phyloP scores from a whole-genome alignment of 2,113 vertebrate species.

The Carettochelys insculpta region DNA sequence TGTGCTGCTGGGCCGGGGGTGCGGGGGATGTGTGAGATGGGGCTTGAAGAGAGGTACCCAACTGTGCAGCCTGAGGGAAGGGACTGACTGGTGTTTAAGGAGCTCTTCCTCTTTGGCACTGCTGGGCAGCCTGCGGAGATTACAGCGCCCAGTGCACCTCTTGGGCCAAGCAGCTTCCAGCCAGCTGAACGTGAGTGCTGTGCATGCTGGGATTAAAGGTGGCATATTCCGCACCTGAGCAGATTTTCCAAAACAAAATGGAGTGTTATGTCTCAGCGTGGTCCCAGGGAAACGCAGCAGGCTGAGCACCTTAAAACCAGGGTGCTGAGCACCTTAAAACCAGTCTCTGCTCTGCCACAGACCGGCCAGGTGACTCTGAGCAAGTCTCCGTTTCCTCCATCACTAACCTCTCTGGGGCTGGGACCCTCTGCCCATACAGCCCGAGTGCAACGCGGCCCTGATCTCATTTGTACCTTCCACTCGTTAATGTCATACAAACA shows the following conservation, averaged over 20 bases:
- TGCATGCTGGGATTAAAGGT: neutral
- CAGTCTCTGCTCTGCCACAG: neutral
- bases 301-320: neutral
- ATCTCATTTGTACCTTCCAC: neutral
- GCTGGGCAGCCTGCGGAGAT: neutral
- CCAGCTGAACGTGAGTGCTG: neutral
- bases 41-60: neutral
- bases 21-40: too few relatives aligned
- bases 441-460: neutral
- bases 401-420: neutral
- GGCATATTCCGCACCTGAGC: too few relatives aligned
- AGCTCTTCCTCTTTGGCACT: neutral
- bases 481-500: neutral
- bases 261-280: neutral
- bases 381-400: neutral
- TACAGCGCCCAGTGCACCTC: neutral
- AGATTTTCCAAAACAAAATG: too few relatives aligned
- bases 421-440: neutral
- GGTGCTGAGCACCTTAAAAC: neutral
- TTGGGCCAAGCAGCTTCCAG: neutral
- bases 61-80: neutral
- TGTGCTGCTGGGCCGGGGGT: neutral
- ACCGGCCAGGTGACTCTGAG: fast-evolving
- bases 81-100: neutral
- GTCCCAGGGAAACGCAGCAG: neutral